Conservation (phyloP, 2,888 invertebrate species). For the Iphiclides podalirius region DNA sequence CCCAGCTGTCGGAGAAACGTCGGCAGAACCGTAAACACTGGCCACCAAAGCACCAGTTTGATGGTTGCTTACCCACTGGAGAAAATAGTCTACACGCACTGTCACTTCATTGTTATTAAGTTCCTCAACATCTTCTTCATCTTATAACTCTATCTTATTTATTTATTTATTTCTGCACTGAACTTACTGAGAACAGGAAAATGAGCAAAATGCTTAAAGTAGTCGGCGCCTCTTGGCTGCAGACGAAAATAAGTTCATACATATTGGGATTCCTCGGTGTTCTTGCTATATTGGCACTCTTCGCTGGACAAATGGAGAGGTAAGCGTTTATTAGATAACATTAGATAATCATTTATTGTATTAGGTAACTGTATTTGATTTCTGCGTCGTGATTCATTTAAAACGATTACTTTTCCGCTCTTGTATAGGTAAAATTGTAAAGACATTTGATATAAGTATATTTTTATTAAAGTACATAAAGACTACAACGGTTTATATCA, state of each 20-base stretch:
- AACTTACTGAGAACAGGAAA: constrained; percentile 19
- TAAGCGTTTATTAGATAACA: constrained; percentile 46
- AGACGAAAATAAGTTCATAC: constrained; percentile 86
- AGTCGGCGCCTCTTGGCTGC: constrained; percentile 88
- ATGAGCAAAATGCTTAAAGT: constrained; percentile 86
- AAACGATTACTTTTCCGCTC: no score
- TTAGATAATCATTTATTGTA: no score
- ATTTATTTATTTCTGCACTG: constrained; percentile 26
- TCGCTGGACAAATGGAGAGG: constrained; percentile 85
- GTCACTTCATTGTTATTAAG: constrained; percentile 81
- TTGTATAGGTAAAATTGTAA: no score
- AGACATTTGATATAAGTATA: no score
- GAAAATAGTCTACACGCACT: constrained; percentile 68
- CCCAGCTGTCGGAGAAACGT: constrained; percentile 43
- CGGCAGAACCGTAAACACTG: constrained; percentile 53
- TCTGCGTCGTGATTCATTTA: no score
- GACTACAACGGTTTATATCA: no score
- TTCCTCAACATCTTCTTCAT: constrained; percentile 75
- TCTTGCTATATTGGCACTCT: constrained; percentile 84
- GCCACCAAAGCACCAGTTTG: constrained; percentile 54
- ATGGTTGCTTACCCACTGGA: constrained; percentile 69
- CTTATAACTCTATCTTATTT: constrained; percentile 54
- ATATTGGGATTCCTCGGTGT: constrained; percentile 84
- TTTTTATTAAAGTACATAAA: no score
- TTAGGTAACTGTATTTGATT: no score